A percentile compares a stretch with the other conserved stretches of the same genome.
Evolutionary conservation across 2,888 invertebrate genomes (phyloP).

Genomic region (Ophonus ardosiacus): DNA sequence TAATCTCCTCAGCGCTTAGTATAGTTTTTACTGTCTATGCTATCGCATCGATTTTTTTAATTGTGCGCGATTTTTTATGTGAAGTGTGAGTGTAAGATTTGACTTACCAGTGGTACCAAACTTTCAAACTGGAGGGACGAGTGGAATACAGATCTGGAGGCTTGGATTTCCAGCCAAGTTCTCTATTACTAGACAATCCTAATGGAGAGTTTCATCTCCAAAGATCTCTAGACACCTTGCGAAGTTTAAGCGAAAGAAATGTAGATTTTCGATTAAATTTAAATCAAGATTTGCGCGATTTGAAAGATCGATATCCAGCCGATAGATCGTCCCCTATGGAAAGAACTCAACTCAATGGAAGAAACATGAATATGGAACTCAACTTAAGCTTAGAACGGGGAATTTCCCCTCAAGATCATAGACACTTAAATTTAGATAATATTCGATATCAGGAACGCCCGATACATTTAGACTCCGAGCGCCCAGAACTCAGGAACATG

Average conservation of each 20-base stretch:
- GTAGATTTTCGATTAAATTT: conserved; percentile 74
- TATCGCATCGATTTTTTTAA: conserved; percentile 71
- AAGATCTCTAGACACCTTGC: conserved; percentile 74
- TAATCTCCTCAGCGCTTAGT: conserved; percentile 74
- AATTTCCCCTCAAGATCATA: conserved; percentile 43
- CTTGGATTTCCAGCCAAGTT: conserved; percentile 74
- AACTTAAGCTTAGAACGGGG: conserved; percentile 71
- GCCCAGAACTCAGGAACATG: conserved; percentile 43
- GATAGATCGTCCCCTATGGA: conserved; percentile 48
- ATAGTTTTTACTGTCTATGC: conserved; percentile 74
- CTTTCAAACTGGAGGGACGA: conserved; percentile 73
- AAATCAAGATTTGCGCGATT: conserved; percentile 71
- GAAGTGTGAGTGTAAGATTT: conserved; percentile 19
- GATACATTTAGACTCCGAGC: conserved; percentile 70
- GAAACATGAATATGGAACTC: conserved; percentile 71
- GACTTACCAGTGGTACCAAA: conserved; percentile 53
- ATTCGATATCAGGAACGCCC: conserved; percentile 62
- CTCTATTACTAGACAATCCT: conserved; percentile 72
- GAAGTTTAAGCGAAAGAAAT: conserved; percentile 74
- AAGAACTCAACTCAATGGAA: conserved; percentile 28
- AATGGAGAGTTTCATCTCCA: conserved; percentile 74
- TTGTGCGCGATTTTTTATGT: conserved; percentile 54
- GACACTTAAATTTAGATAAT: conserved; percentile 46
- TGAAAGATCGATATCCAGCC: conserved; percentile 62
- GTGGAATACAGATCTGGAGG: conserved; percentile 74